These are phyloP conservation scores for Panurus biarmicus DNA, from an alignment of 2,113 vertebrate species.

Conservation along the genomic window DNA sequence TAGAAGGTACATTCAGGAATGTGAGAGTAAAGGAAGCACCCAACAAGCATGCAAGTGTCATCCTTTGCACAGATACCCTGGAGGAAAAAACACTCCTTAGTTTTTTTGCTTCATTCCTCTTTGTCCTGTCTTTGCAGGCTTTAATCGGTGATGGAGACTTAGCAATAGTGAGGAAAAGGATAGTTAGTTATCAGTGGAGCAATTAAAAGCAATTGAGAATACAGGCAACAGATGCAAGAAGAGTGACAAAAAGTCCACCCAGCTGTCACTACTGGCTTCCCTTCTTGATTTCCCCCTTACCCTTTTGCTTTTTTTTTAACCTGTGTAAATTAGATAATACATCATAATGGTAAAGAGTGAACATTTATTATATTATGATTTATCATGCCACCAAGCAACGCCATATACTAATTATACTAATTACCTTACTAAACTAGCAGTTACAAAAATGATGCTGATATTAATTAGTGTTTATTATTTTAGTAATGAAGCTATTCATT, in stretches of 20 bases:
- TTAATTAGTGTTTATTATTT: slow-evolving; percentile 73
- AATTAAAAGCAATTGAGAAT: background rate
- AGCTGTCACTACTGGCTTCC: slow-evolving; percentile 8
- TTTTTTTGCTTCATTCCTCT: background rate
- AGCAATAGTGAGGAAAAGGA: slow-evolving; percentile 28
- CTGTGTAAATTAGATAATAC: slow-evolving; percentile 68
- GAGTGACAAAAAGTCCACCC: slow-evolving; percentile 20
- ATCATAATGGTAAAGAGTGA: slow-evolving; percentile 70
- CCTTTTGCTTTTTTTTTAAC: slow-evolving; percentile 13
- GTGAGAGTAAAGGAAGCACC: background rate
- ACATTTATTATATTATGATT: slow-evolving; percentile 64
- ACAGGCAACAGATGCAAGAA: slow-evolving; percentile 22
- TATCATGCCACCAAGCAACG: slow-evolving; percentile 65
- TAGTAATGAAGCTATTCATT: slow-evolving; percentile 60
- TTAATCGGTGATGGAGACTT: background rate
- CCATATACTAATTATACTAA: slow-evolving; percentile 74
- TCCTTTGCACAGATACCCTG: background rate
- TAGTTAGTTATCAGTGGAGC: slow-evolving; percentile 3
- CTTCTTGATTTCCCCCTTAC: background rate
- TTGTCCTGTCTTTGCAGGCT: background rate
- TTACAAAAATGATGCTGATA: slow-evolving; percentile 66
- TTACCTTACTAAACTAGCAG: slow-evolving; percentile 68
- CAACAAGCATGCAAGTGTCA: background rate
- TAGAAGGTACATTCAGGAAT: background rate
- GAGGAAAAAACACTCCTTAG: background rate